Conservation (phyloP, 1,140 invertebrate genomes). For the Drosophila tropicalis region DNA sequence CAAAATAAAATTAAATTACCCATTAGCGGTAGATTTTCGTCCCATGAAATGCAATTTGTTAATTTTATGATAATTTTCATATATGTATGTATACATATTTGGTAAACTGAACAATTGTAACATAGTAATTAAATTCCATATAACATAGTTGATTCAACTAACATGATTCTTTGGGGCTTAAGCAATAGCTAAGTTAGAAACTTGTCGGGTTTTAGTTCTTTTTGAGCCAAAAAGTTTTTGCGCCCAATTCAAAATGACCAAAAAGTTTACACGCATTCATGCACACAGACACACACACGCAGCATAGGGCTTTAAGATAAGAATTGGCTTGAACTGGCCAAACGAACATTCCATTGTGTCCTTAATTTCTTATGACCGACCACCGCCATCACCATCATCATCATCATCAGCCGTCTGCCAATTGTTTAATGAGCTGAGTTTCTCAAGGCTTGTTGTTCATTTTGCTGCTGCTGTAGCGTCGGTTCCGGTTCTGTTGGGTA, state of each 20-base stretch:
- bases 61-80: slow-evolving; percentile 27
- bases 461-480: slow-evolving; percentile 33
- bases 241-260: not conserved
- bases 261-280: slow-evolving; percentile 20
- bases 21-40: slow-evolving; percentile 69
- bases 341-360: slow-evolving; percentile 32
- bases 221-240: not conserved
- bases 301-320: slow-evolving; percentile 48
- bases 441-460: slow-evolving; percentile 35
- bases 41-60: slow-evolving; percentile 57
- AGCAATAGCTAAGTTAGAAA: slow-evolving; percentile 2
- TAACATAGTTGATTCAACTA: not conserved
- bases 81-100: not conserved
- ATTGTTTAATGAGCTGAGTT: slow-evolving; percentile 78
- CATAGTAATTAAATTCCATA: not conserved
- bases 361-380: slow-evolving; percentile 67
- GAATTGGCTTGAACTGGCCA: slow-evolving; percentile 17
- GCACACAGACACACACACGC: slow-evolving; percentile 21
- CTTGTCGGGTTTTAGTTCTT: not conserved
- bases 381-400: slow-evolving; percentile 37
- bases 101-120: slow-evolving; percentile 13
- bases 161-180: not conserved
- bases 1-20: slow-evolving; percentile 78
- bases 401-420: slow-evolving; percentile 50
- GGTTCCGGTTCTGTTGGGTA: slow-evolving; percentile 34